Evolutionary conservation across 2,113 vertebrate genomes (phyloP), one percentile per base, ranked within the genome.

Genomic region (Sapajus apella): DNA sequence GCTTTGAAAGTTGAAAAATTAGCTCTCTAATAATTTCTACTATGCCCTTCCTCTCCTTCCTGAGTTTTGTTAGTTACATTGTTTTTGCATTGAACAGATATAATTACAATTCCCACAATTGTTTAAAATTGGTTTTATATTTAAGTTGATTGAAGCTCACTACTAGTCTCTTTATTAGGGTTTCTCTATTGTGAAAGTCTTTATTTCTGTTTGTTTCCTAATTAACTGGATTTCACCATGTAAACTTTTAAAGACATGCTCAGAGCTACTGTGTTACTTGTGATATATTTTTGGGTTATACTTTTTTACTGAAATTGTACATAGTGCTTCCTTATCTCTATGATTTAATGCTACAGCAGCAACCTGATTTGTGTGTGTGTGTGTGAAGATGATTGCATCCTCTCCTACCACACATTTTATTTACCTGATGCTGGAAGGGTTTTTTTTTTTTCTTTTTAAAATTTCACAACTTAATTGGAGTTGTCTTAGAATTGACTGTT

Each of bases 101-200:
- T 30, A 56, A 45, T 79, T 76, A 37, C 7, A 92, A n/a, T 76
- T 82, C 8, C 43, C 37, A 87, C 0, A 13, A 13, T 95, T 87
- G 23, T 86, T 92, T 81, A 91, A 85, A n/a, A 61, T 64, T 91
- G 11, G 13, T 47, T 89, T 95, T 80, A 91, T 86, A 66, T 81
- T 87, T 68, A 79, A 75, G 14, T 77, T 32, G 73, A 91, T 89
- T 72, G 17, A 72, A 0, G 21, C 12, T 89, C 11, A 85, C 9
- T 61, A 43, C 23, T 9, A 80, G 14, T 64, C 20, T 93, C 37
- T 82, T 77, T 64, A 64, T 64, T 56, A 84, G 6, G 32, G 14
- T 23, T 55, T 50, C 17, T 85, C 77, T 86, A 66, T 89, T 96
- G 32, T 77, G 35, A 58, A 89, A 16, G 27, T 47, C 45, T 87